phyloP scores from a whole-genome alignment of 2,113 vertebrate species.

The Albula goreensis region DNA sequence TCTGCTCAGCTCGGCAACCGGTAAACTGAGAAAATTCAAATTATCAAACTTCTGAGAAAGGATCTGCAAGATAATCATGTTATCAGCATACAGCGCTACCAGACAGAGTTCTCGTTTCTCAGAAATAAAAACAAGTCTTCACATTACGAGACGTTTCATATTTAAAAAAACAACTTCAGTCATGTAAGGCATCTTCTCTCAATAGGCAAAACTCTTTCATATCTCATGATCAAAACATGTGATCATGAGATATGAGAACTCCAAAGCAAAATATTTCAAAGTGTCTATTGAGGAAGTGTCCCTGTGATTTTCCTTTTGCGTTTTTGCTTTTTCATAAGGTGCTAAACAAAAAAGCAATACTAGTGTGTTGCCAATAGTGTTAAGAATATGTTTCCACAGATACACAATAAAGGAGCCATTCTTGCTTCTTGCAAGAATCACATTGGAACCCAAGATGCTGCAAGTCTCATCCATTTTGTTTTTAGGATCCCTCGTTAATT shows the following conservation, averaged over 20 bases:
- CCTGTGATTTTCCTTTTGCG: too few species aligned
- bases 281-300: too few species aligned
- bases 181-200: too few species aligned
- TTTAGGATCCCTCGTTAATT: neutral
- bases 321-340: too few species aligned
- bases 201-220: too few species aligned
- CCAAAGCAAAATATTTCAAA: too few species aligned
- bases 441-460: neutral
- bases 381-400: neutral
- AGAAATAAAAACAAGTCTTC: neutral
- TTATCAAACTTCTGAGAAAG: neutral
- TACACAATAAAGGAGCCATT: neutral
- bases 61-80: neutral
- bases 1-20: neutral
- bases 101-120: neutral
- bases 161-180: too few species aligned
- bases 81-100: neutral
- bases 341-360: too few species aligned
- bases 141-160: too few species aligned
- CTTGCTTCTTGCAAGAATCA: neutral
- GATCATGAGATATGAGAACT: too few species aligned
- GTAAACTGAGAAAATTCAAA: neutral
- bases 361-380: too few species aligned
- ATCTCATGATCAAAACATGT: too few species aligned
- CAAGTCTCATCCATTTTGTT: neutral